Evolutionary conservation across 2,888 invertebrate species (phyloP), one percentile per base, ranked within the genome.

Genomic region (Tribolium freemani): DNA sequence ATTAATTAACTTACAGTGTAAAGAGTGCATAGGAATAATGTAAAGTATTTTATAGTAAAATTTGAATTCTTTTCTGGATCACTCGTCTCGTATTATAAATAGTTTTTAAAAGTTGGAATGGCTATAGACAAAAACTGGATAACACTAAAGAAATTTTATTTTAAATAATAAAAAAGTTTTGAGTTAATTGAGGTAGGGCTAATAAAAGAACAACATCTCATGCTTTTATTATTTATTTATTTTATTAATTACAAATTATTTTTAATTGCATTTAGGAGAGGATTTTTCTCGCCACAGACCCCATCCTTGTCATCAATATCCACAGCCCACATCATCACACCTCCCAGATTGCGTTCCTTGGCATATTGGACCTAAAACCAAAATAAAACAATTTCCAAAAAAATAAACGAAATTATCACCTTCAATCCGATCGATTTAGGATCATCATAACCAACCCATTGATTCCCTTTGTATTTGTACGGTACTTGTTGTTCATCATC

Each of bases 371-470:
- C 87, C 72, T 72, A 8, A 31, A 31, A 31, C 5, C 5, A 9
- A 9, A 11, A 46, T 46, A 9, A 1, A 46, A 11, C 1, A 46
- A 1, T n/a, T 9, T 4, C 13, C 1, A n/a, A 46, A 16, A 5
- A 5, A 31, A 31, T n/a, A n/a, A n/a, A n/a, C n/a, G n/a, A 8
- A 31, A 31, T 16, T 16, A 31, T 8, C 79, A 88, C 88, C 86
- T 92, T 92, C 0, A 84, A 75, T 3, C 79, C 79, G 6, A 91
- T 82, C 8, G 93, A 93, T 58, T 86, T 82, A n/a, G 84, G 81
- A 77, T 91, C 86, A 73, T 94, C 94, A 77, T 89, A 94, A 0
- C 92, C 90, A 9, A 93, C 87, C 94, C 94, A 94, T 79, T 91
- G 88, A n/a, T 86, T 86, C 2, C 86, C 89, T 38, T 85, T 87